Percentiles rank a stretch among this genome's conserved stretches.
Conservation (phyloP, 2,888 invertebrate species). For the Stenodera caucasica region DNA sequence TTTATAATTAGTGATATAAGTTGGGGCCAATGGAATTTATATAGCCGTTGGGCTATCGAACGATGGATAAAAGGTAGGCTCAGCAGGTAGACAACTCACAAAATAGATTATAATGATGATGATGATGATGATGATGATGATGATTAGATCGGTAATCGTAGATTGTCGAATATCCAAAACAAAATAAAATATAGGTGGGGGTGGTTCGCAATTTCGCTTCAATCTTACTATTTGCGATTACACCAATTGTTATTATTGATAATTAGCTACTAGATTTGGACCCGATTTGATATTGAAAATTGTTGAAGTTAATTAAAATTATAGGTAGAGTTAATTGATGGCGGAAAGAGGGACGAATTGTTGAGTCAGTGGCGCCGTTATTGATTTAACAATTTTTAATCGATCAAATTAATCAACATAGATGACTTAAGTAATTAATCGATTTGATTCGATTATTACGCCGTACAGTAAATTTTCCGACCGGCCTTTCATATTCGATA, state of each 20-base stretch:
- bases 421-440: too few species aligned
- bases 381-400: too few species aligned
- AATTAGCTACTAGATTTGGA: neutral
- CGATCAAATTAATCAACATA: too few species aligned
- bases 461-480: too few species aligned
- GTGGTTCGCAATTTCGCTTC: too few species aligned
- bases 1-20: conserved; percentile 41
- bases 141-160: conserved; percentile 26
- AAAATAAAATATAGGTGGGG: too few species aligned
- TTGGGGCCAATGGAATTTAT: conserved; percentile 35
- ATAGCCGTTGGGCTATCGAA: conserved; percentile 30
- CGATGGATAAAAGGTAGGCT: conserved; percentile 16
- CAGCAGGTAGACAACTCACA: conserved; percentile 27
- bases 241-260: too few species aligned
- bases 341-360: conserved; percentile 33
- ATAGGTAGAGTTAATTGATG: conserved; percentile 33
- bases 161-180: conserved; percentile 17
- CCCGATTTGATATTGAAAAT: conserved; percentile 15
- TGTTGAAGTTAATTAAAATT: conserved; percentile 34
- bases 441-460: too few species aligned
- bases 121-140: conserved; percentile 2
- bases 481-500: too few species aligned
- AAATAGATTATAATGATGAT: conserved; percentile 11
- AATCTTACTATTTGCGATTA: too few species aligned
- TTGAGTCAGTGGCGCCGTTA: conserved; percentile 29